Evolutionary conservation across 2,888 invertebrate species (phyloP).

Genomic region (Prenolepis imparis): DNA sequence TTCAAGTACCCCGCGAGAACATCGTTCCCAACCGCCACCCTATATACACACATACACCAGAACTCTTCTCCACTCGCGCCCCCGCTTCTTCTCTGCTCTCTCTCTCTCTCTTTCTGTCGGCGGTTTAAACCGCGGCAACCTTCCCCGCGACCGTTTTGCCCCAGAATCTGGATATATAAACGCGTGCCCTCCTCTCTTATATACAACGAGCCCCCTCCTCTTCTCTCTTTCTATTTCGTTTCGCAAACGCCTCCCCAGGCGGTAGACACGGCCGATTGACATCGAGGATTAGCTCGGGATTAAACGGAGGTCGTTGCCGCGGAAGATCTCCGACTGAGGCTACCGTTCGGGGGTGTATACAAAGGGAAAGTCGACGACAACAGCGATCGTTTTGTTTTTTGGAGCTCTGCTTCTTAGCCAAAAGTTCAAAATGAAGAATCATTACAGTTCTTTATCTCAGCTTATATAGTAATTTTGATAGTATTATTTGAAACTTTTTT

Average conservation of each 20-base stretch:
- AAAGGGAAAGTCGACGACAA: neutral
- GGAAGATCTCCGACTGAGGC: conserved; percentile 1
- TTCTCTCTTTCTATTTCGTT: neutral
- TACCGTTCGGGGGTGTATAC: neutral
- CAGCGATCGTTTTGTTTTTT: neutral
- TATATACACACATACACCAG: conserved; percentile 12
- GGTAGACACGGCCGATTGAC: conserved; percentile 40
- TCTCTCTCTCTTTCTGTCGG: neutral
- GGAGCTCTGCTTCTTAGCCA: neutral
- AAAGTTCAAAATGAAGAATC: neutral
- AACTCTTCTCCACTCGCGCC: neutral
- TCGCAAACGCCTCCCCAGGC: conserved; percentile 8
- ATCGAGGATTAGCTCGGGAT: conserved; percentile 46
- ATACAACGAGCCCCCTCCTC: neutral
- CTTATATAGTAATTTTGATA: no score
- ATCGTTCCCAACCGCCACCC: conserved; percentile 39
- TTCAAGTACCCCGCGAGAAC: conserved; percentile 42
- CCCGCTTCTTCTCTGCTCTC: neutral
- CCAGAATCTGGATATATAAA: conserved; percentile 33
- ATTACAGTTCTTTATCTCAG: no score
- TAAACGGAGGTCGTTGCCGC: conserved; percentile 29
- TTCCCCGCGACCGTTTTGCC: conserved; percentile 17
- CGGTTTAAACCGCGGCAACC: conserved; percentile 3
- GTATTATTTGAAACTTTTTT: no score
- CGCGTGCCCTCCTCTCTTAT: neutral